phyloP scores from a whole-genome alignment of 2,888 invertebrate genomes.

The Protonemura montana region DNA sequence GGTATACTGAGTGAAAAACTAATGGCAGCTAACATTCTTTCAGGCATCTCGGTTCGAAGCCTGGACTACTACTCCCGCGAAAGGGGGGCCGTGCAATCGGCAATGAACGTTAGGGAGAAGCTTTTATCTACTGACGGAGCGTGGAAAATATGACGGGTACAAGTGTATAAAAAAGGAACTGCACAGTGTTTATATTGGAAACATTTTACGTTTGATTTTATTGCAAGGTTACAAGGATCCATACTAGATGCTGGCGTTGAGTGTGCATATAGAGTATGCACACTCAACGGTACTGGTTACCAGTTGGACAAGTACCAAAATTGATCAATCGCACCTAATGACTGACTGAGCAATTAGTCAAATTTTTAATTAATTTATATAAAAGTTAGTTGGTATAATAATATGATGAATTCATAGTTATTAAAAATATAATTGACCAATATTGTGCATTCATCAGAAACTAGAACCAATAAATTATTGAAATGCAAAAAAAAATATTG shows the following conservation, averaged over 20 bases:
- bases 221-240: not conserved
- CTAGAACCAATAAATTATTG: not conserved
- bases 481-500: not conserved
- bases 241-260: too few relatives aligned
- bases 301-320: not conserved
- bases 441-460: conserved; percentile 7
- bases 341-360: not conserved
- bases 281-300: conserved; percentile 1
- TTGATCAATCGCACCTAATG: not conserved
- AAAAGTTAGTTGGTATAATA: not conserved
- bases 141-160: not conserved
- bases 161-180: not conserved
- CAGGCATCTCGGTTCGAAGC: conserved; percentile 19
- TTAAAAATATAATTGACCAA: not conserved
- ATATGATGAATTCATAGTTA: not conserved
- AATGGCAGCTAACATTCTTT: not conserved
- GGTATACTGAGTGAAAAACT: too few relatives aligned
- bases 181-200: not conserved
- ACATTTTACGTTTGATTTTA: not conserved
- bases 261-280: too few relatives aligned
- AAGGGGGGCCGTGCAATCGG: conserved; percentile 39
- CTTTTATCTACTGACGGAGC: not conserved
- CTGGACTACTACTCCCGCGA: conserved; percentile 39
- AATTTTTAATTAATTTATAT: not conserved
- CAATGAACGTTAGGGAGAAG: conserved; percentile 41